Evolutionary conservation across 2,888 invertebrate species (phyloP).

Genomic region (Calameuta idolon): DNA sequence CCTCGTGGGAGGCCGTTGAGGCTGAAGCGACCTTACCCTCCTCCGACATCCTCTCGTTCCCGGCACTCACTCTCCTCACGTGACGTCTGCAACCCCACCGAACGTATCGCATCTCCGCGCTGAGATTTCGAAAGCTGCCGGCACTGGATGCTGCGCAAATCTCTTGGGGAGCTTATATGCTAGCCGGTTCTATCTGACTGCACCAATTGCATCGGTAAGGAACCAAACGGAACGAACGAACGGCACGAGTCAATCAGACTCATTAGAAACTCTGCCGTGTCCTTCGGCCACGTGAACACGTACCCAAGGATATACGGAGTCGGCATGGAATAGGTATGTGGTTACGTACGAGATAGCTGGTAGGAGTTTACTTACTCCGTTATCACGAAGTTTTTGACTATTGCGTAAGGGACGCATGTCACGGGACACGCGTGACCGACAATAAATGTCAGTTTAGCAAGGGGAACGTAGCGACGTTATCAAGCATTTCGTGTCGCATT

Average conservation of each 20-base stretch:
- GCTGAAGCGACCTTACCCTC: constrained; percentile 60
- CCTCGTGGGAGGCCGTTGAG: constrained; percentile 62
- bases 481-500: not conserved
- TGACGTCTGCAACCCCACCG: constrained; percentile 34
- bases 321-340: not conserved
- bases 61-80: constrained; percentile 32
- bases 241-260: not conserved
- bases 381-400: not conserved
- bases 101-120: constrained; percentile 52
- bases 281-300: not conserved
- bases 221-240: not conserved
- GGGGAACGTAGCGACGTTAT: constrained; percentile 4
- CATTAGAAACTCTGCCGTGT: not conserved
- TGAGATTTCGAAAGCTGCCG: constrained; percentile 45
- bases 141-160: not conserved
- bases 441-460: constrained; percentile 6
- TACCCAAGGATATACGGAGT: not conserved
- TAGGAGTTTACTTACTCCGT: not conserved
- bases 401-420: not conserved
- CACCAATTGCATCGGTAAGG: not conserved
- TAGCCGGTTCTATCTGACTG: not conserved
- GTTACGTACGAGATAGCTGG: not conserved
- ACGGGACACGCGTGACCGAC: constrained; percentile 1
- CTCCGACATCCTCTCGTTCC: constrained; percentile 31
- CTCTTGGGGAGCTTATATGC: not conserved